phyloP scores from a whole-genome alignment of 2,797 vertebrate genomes.

The Echeneis naucrates region DNA sequence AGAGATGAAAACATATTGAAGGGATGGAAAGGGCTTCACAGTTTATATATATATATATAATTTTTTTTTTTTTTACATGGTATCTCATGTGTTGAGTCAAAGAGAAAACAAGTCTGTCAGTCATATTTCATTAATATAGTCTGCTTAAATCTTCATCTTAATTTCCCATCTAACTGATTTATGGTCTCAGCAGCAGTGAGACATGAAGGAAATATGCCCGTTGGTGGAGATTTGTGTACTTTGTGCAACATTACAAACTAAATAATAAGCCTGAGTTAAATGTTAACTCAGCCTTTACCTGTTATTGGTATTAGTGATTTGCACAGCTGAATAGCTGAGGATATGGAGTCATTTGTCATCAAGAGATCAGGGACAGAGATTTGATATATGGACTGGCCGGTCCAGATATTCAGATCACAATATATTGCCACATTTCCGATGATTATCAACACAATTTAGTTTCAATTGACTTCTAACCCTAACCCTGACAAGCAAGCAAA shows the following conservation, averaged over 20 bases:
- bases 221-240: neutral
- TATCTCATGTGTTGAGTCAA: slow-evolving; percentile 30
- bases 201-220: neutral
- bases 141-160: neutral
- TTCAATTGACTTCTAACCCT: too few species aligned
- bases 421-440: too few species aligned
- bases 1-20: slow-evolving; percentile 26
- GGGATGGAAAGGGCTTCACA: neutral
- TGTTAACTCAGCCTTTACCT: neutral
- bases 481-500: too few species aligned
- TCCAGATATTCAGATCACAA: too few species aligned
- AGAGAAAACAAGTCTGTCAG: slow-evolving; percentile 1
- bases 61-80: too few species aligned
- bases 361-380: neutral
- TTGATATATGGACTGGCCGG: neutral
- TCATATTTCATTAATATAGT: slow-evolving; percentile 1
- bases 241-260: neutral
- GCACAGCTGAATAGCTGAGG: neutral
- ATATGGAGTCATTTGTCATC: neutral
- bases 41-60: too few species aligned
- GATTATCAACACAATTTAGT: too few species aligned
- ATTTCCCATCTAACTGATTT: slow-evolving; percentile 8
- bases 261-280: neutral
- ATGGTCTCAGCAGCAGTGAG: neutral
- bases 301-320: neutral